Evolutionary conservation across 1,140 invertebrate genomes (phyloP).

Genomic region (Archivesica marissinica): DNA sequence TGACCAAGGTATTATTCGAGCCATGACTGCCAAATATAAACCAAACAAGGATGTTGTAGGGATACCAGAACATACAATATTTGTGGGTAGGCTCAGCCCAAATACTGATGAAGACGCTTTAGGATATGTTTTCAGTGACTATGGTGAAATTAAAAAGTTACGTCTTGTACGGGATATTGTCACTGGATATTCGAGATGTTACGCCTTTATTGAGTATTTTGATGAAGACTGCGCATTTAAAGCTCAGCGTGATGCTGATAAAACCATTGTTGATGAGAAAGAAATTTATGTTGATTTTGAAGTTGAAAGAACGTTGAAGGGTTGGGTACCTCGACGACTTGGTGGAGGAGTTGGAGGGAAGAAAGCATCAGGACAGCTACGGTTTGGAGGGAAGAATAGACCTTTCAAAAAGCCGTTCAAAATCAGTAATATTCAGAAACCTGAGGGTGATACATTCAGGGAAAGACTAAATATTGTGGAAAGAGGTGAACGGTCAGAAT

Average conservation of each 20-base stretch:
- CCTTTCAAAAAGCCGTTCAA: slow-evolving; percentile 86
- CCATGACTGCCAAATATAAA: slow-evolving; percentile 88
- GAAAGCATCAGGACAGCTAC: slow-evolving; percentile 94
- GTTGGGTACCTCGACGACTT: slow-evolving; percentile 93
- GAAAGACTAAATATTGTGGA: slow-evolving; percentile 20
- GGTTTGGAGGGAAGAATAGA: slow-evolving; percentile 92
- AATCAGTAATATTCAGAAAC: slow-evolving; percentile 27
- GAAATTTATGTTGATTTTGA: slow-evolving; percentile 86
- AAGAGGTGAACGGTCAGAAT: neutral
- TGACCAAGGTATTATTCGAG: slow-evolving; percentile 91
- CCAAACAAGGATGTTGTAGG: slow-evolving; percentile 86
- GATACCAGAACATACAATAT: slow-evolving; percentile 90
- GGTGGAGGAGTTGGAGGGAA: slow-evolving; percentile 94
- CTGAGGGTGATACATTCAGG: slow-evolving; percentile 42
- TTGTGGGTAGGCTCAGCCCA: slow-evolving; percentile 91
- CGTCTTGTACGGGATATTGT: slow-evolving; percentile 91
- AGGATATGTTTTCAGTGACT: slow-evolving; percentile 79
- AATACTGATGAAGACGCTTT: slow-evolving; percentile 87
- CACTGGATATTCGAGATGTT: slow-evolving; percentile 92
- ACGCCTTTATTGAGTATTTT: slow-evolving; percentile 94
- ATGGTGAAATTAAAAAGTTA: slow-evolving; percentile 87
- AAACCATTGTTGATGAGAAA: slow-evolving; percentile 88
- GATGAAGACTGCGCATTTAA: slow-evolving; percentile 86
- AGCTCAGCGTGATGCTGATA: slow-evolving; percentile 87
- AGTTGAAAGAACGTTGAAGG: slow-evolving; percentile 86